Percentiles rank a stretch among this genome's conserved stretches.
phyloP scores from a whole-genome alignment of 2,888 invertebrate species.

The Protodeltote pygarga region DNA sequence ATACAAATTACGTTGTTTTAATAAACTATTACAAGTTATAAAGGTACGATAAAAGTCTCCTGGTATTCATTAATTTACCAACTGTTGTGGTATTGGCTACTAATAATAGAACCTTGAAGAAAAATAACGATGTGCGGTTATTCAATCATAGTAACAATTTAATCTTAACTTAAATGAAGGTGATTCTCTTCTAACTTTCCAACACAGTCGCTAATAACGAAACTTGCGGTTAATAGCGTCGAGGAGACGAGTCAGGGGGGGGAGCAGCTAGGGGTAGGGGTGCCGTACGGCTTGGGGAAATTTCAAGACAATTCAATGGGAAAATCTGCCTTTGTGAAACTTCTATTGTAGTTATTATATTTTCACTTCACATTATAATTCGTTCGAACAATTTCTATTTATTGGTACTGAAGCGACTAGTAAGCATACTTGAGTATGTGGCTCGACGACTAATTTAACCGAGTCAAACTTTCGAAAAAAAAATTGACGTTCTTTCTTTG shows the following conservation, averaged over 20 bases:
- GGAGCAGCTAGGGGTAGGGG: constrained; percentile 31
- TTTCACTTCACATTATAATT: constrained; percentile 58
- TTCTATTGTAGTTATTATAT: constrained; percentile 72
- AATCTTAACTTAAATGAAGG: constrained; percentile 84
- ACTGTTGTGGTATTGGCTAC: too few species aligned
- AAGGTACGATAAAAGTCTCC: too few species aligned
- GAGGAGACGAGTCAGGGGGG: constrained; percentile 39
- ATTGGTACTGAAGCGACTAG: constrained; percentile 37
- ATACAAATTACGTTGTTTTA: too few species aligned
- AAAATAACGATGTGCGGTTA: constrained; percentile 60
- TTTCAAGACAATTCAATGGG: constrained; percentile 81
- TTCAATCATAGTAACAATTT: constrained; percentile 77
- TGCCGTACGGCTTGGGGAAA: constrained; percentile 59
- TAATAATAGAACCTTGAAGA: constrained; percentile 13
- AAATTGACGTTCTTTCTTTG: constrained; percentile 1
- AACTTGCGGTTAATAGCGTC: constrained; percentile 82
- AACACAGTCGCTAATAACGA: constrained; percentile 83
- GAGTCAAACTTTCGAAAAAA: constrained; percentile 5
- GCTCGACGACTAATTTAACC: constrained; percentile 16
- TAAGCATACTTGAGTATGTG: constrained; percentile 14
- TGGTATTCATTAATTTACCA: too few species aligned
- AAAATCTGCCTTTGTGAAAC: constrained; percentile 82
- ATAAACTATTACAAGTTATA: too few species aligned
- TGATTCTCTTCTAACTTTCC: constrained; percentile 82
- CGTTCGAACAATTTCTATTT: constrained; percentile 49